These are phyloP conservation scores for Pseudorectes ferrugineus DNA, from an alignment of 2,113 vertebrate genomes.

Conservation along the genomic window DNA sequence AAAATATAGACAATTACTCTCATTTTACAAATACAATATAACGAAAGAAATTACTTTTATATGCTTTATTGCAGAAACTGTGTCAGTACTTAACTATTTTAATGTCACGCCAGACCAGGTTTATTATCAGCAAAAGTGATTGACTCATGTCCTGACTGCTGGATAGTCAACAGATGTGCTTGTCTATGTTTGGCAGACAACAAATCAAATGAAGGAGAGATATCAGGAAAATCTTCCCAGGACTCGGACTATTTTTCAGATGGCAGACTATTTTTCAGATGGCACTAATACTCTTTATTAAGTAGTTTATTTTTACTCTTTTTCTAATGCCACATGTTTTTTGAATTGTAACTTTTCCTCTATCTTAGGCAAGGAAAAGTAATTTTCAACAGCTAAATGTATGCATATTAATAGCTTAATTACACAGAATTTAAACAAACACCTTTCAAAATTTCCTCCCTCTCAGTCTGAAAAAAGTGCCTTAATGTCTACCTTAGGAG, in stretches of 20 bases:
- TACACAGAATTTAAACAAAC: neutral
- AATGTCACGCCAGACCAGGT: neutral
- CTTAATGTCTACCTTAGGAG: neutral
- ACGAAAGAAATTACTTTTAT: neutral
- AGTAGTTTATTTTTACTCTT: neutral
- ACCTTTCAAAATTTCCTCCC: neutral
- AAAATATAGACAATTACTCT: neutral
- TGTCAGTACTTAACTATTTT: neutral
- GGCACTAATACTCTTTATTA: neutral
- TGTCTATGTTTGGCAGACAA: neutral
- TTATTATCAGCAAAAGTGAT: slow-evolving; percentile 8
- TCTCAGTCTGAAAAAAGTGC: neutral
- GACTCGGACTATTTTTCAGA: neutral
- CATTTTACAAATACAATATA: neutral
- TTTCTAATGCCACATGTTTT: neutral
- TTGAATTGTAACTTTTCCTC: neutral
- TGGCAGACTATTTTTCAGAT: neutral
- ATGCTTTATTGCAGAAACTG: neutral
- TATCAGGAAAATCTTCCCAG: neutral
- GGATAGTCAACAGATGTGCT: neutral
- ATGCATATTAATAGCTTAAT: neutral
- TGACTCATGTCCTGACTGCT: neutral
- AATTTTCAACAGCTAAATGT: neutral
- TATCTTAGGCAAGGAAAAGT: neutral
- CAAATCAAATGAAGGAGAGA: neutral